Conservation (phyloP, 1,140 invertebrate species). For the Hycleus cichorii region DNA sequence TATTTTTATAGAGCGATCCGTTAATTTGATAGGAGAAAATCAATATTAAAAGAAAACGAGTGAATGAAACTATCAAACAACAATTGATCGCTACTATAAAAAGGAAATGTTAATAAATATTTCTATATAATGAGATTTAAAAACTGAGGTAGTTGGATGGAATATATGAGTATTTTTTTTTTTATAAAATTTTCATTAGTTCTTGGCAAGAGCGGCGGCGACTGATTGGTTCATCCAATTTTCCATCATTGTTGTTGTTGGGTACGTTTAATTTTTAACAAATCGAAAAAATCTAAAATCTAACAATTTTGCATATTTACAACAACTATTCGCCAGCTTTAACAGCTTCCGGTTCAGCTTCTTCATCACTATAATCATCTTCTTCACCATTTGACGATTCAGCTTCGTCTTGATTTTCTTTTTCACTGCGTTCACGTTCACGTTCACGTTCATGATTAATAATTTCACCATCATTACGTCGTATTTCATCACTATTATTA, state of each 20-base stretch:
- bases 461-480: constrained; percentile 32
- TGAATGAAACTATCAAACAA: neutral
- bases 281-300: constrained; percentile 1
- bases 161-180: constrained; percentile 35
- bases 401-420: constrained; percentile 26
- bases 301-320: neutral
- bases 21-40: neutral
- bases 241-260: no score
- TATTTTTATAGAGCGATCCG: constrained; percentile 11
- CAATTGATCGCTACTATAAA: neutral
- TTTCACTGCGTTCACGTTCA: constrained; percentile 16
- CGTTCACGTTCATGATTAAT: constrained; percentile 30
- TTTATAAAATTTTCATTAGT: constrained; percentile 1
- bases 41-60: neutral
- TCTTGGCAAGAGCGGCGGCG: constrained; percentile 19
- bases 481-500: constrained; percentile 30
- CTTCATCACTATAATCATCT: constrained; percentile 40
- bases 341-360: constrained; percentile 35
- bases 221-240: constrained; percentile 11
- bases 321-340: constrained; percentile 36
- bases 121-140: constrained; percentile 16
- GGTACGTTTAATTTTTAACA: neutral
- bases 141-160: constrained; percentile 42
- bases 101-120: constrained; percentile 24
- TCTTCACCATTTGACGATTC: constrained; percentile 37